Conservation (phyloP, 2,113 vertebrate species). For the Tyrannus savana region DNA sequence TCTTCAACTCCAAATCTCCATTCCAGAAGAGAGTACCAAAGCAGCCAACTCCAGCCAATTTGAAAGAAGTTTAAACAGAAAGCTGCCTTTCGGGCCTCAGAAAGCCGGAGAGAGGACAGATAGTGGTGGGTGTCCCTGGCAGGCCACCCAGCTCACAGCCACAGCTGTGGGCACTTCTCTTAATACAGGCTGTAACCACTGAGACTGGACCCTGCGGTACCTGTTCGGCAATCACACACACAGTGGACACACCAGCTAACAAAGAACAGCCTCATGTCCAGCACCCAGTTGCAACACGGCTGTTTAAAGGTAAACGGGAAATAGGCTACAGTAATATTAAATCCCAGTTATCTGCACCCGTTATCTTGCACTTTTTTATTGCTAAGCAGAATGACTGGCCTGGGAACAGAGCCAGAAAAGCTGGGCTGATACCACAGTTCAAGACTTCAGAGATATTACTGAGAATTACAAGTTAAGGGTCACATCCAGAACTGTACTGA, state of each 20-base stretch:
- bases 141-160: rapidly evolving
- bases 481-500: background rate
- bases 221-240: background rate
- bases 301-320: constrained; percentile 54
- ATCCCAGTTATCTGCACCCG: constrained; percentile 29
- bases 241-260: background rate
- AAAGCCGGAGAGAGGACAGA: background rate
- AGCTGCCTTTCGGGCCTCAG: background rate
- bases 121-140: background rate
- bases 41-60: background rate
- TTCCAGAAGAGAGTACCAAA: background rate
- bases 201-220: background rate
- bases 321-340: background rate
- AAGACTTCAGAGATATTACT: background rate
- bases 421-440: background rate
- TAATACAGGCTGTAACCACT: background rate
- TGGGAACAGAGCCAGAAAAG: constrained; percentile 21
- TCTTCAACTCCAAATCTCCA: background rate
- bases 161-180: background rate
- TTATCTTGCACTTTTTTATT: constrained; percentile 56
- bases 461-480: background rate
- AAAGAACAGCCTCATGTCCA: background rate
- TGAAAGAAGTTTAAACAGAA: background rate
- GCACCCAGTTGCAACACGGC: background rate
- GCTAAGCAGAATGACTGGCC: background rate